A percentile compares a stretch with the other conserved stretches of the same genome.
Conservation (phyloP, 2,888 invertebrate species). For the Eretmocerus hayati region DNA sequence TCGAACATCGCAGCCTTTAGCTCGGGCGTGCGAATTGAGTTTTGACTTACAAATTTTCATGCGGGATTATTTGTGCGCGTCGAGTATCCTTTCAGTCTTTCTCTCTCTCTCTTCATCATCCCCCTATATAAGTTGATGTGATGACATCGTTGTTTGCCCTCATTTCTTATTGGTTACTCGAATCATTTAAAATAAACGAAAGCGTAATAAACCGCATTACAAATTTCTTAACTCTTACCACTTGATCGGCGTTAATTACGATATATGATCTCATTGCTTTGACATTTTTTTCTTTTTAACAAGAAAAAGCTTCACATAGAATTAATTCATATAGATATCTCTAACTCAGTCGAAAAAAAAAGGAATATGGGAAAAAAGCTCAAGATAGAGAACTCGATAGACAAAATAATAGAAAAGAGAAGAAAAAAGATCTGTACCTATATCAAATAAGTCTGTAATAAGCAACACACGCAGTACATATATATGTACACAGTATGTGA, state of each 20-base stretch:
- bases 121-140: too few species aligned
- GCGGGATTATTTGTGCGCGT: not conserved
- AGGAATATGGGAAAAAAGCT: not conserved
- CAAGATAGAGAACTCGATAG: not conserved
- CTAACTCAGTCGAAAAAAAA: not conserved
- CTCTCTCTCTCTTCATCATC: not conserved
- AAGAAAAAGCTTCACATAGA: too few species aligned
- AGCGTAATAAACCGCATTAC: conserved; percentile 11
- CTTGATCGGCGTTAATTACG: conserved; percentile 20
- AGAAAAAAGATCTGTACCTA: not conserved
- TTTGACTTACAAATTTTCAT: conserved; percentile 20
- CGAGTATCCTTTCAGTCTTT: conserved; percentile 2
- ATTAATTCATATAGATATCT: too few species aligned
- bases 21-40: conserved; percentile 16
- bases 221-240: too few species aligned
- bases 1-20: not conserved
- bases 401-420: not conserved
- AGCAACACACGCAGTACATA: too few species aligned
- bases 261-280: too few species aligned
- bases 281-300: too few species aligned
- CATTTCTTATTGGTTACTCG: conserved; percentile 12
- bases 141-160: not conserved
- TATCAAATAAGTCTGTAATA: conserved; percentile 19
- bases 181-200: conserved; percentile 19
- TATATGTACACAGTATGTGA: too few species aligned